A percentile compares a stretch with the other conserved stretches of the same genome.
Evolutionary conservation across 2,113 vertebrate genomes (phyloP).

Genomic region (Mellivora capensis): DNA sequence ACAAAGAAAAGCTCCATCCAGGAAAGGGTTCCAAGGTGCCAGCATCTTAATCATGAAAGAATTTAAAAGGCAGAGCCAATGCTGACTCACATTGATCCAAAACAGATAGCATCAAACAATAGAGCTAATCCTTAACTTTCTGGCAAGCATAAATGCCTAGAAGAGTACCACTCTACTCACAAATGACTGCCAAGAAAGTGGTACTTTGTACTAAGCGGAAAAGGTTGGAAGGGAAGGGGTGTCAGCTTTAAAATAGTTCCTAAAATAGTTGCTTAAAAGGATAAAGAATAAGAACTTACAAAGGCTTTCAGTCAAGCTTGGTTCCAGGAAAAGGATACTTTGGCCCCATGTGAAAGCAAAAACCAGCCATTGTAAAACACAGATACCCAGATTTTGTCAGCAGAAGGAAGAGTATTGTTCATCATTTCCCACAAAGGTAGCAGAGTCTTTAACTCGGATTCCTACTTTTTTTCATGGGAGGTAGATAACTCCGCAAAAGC

Average conservation of each 20-base stretch:
- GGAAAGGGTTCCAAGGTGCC: slow-evolving; percentile 20
- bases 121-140: slow-evolving; percentile 52
- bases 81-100: slow-evolving; percentile 32
- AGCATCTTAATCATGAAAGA: slow-evolving; percentile 49
- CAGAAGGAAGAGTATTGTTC: slow-evolving; percentile 52
- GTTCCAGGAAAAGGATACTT: slow-evolving; percentile 56
- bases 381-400: slow-evolving; percentile 51
- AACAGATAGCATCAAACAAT: slow-evolving; percentile 53
- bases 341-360: slow-evolving; percentile 53
- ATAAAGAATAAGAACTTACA: slow-evolving; percentile 58
- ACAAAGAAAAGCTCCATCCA: slow-evolving; percentile 44
- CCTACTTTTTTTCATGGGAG: background rate
- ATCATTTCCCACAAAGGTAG: slow-evolving; percentile 53
- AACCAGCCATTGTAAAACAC: slow-evolving; percentile 33
- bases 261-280: slow-evolving; percentile 59
- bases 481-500: slow-evolving; percentile 39
- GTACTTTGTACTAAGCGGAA: slow-evolving; percentile 30
- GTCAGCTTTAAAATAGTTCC: slow-evolving; percentile 58
- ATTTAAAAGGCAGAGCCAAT: slow-evolving; percentile 26
- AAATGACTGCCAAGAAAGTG: slow-evolving; percentile 50
- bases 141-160: slow-evolving; percentile 38
- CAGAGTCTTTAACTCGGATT: slow-evolving; percentile 35
- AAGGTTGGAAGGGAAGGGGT: slow-evolving; percentile 34
- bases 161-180: slow-evolving; percentile 26
- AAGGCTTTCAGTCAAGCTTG: slow-evolving; percentile 45